These are phyloP conservation scores for Malurus elegans DNA, from an alignment of 2,113 vertebrate species.

Conservation along the genomic window DNA sequence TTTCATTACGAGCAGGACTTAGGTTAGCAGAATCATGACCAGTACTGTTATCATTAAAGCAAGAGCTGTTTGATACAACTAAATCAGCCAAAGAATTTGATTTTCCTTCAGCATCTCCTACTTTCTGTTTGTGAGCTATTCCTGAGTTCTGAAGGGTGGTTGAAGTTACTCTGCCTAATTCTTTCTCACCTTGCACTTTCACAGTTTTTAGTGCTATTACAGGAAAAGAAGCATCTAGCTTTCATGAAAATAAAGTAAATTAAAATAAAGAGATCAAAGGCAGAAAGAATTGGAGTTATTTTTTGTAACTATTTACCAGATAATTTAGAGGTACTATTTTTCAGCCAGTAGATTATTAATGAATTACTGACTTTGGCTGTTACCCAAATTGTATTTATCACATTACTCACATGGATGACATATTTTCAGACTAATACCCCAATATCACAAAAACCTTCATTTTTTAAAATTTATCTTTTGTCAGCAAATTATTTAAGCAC, in stretches of 20 bases:
- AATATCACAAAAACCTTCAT: not conserved
- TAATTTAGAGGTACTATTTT: not conserved
- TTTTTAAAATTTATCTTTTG: not conserved
- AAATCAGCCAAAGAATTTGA: not conserved
- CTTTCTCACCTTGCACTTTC: not conserved
- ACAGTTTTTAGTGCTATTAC: not conserved
- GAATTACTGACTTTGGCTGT: not conserved
- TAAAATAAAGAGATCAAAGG: not conserved
- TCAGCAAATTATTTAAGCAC: not conserved
- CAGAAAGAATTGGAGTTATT: not conserved
- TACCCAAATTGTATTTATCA: not conserved
- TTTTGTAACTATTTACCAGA: not conserved
- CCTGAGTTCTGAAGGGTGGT: not conserved
- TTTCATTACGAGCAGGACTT: not conserved
- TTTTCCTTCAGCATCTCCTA: not conserved
- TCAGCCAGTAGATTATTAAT: not conserved
- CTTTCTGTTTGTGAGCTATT: not conserved
- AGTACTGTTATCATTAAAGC: not conserved
- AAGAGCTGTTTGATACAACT: not conserved
- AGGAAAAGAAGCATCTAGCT: not conserved
- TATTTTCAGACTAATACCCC: not conserved
- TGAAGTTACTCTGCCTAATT: not conserved
- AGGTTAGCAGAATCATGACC: not conserved
- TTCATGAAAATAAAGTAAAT: not conserved
- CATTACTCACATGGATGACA: not conserved